A percentile compares a stretch with the other conserved stretches of the same genome.
Conservation (phyloP, 2,797 vertebrate genomes). For the Ctenopoma multispine region DNA sequence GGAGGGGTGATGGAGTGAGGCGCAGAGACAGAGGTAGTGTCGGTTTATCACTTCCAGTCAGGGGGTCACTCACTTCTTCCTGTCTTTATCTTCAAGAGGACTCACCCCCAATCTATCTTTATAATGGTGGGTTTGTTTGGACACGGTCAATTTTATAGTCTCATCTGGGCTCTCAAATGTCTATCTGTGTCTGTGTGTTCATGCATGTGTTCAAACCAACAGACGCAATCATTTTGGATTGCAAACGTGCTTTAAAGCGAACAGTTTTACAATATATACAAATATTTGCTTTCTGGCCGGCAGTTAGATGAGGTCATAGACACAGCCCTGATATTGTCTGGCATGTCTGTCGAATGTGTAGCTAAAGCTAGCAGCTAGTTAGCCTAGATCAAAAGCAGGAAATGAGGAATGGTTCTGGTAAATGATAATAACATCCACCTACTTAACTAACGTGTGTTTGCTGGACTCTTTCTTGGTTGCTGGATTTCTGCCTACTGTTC, state of each 20-base stretch:
- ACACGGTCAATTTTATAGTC: slow-evolving; percentile 70
- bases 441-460: not conserved
- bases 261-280: not conserved
- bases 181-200: slow-evolving; percentile 41
- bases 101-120: slow-evolving; percentile 72
- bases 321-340: not conserved
- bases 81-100: slow-evolving; percentile 75
- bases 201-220: slow-evolving; percentile 13
- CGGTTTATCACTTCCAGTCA: slow-evolving; percentile 73
- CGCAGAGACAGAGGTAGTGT: slow-evolving; percentile 50
- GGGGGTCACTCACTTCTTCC: slow-evolving; percentile 67
- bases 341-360: not conserved
- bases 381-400: not conserved
- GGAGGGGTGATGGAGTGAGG: slow-evolving; percentile 55
- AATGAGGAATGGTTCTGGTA: not conserved
- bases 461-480: too few species aligned
- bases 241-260: not conserved
- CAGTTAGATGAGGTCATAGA: not conserved
- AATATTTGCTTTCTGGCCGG: not conserved
- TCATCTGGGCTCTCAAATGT: slow-evolving; percentile 47
- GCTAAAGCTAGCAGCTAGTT: not conserved
- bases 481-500: not conserved
- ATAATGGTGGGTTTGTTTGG: slow-evolving; percentile 72
- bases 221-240: not conserved
- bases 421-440: not conserved